These are phyloP conservation scores for Eupeodes luniger DNA, from an alignment of 2,888 invertebrate species.

Conservation along the genomic window DNA sequence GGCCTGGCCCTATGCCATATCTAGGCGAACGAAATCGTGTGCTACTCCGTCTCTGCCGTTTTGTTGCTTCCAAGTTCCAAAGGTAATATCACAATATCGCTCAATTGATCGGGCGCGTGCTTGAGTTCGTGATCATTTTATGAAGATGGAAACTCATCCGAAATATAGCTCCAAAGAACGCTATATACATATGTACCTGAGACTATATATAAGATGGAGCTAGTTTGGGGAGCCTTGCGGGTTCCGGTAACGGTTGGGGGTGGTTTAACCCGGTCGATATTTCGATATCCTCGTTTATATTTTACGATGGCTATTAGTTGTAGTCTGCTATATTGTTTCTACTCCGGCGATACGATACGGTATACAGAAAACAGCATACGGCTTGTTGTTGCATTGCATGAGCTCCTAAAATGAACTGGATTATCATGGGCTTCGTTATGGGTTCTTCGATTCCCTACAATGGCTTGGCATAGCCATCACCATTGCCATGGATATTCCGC, in stretches of 20 bases:
- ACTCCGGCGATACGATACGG: slow-evolving; percentile 68
- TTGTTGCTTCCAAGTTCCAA: slow-evolving; percentile 61
- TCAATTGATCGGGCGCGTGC: slow-evolving; percentile 76
- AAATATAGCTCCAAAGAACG: slow-evolving; percentile 16
- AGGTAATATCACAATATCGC: slow-evolving; percentile 74
- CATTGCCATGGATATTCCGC: slow-evolving; percentile 54
- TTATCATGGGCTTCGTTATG: slow-evolving; percentile 65
- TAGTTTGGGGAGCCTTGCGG: slow-evolving; percentile 3
- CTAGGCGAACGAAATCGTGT: slow-evolving; percentile 62
- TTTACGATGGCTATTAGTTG: slow-evolving; percentile 76
- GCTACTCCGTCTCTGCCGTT: slow-evolving; percentile 42
- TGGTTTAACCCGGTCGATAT: slow-evolving; percentile 55
- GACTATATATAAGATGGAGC: slow-evolving; percentile 3
- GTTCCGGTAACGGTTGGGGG: slow-evolving; percentile 54
- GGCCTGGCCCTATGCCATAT: slow-evolving; percentile 67
- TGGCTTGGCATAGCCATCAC: not conserved
- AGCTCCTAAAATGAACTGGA: slow-evolving; percentile 69
- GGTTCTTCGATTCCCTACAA: slow-evolving; percentile 45
- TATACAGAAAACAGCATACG: not conserved
- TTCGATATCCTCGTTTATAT: slow-evolving; percentile 75
- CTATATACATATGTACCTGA: not conserved
- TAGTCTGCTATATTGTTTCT: slow-evolving; percentile 71
- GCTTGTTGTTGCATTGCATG: slow-evolving; percentile 41
- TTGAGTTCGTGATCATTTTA: slow-evolving; percentile 76
- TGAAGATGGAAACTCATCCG: slow-evolving; percentile 76